Evolutionary conservation across 2,113 vertebrate species (phyloP), one percentile per base, ranked within the genome.

Genomic region (Melanostigma gelatinosum): DNA sequence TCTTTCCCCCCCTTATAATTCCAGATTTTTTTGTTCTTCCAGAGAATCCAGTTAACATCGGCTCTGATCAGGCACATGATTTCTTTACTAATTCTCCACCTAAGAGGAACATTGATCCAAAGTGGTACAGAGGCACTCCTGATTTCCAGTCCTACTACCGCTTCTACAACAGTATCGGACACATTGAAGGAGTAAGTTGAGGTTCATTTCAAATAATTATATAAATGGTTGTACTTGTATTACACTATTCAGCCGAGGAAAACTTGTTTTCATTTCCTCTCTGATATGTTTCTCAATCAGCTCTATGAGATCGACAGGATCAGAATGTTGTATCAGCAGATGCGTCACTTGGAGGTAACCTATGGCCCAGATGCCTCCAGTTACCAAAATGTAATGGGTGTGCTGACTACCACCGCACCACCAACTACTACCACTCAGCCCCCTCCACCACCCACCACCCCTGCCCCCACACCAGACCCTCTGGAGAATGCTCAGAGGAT

Each of bases 61-160:
- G 76, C 18, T 75, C 90, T 15, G 55, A 80, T 62, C 68, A 86
- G 40, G 94, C 94, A 1, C 84, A 93, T 27, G 83, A 87, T 50
- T 95, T 95, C 87, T 77, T 94, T 87, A 75, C 86, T 6, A 86
- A 82, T 75, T 88, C 91, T 15, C 90, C 93, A 8, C 81, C 81
- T 0, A 93, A 86, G 36, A 92, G 93, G 52, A 85, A 87, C 52
- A 38, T 54, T 20, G 92, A 93, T 27, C 92, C 89, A 77, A 93
- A 93, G 76, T 95, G 94, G 95, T 83, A 93, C 83, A 75, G 77
- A 63, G 70, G 76, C 27, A 71, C 57, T 16, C 93, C 93, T 2
- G 93, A 95, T 55, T 94, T 95, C 80, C 93, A 95, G 85, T 92
- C 93, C 57, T 95, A 94, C 76, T 95, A 95, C 78, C 89, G 91